phyloP scores from a whole-genome alignment of 2,797 vertebrate genomes.

The Knipowitschia caucasica region DNA sequence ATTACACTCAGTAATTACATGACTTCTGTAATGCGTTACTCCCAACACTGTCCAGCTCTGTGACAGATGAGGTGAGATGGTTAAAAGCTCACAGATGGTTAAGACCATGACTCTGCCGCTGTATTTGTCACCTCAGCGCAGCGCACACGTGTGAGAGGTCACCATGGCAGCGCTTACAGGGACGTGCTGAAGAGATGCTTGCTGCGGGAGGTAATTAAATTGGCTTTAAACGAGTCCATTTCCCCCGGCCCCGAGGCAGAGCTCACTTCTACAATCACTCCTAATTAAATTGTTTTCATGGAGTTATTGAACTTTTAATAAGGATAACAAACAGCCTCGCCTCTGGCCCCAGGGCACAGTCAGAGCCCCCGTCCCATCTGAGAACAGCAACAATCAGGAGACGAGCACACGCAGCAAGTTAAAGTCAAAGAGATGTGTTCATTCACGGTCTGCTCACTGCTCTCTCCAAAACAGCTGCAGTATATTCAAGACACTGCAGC shows the following conservation, averaged over 20 bases:
- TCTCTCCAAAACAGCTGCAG: no score
- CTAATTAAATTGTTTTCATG: slow-evolving; percentile 78
- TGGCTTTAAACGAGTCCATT: slow-evolving; percentile 70
- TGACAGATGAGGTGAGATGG: no score
- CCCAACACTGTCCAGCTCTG: no score
- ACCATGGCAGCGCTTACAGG: slow-evolving; percentile 26
- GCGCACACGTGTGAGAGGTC: slow-evolving; percentile 39
- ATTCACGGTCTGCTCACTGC: no score
- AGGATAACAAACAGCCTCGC: slow-evolving; percentile 69
- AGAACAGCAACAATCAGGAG: slow-evolving; percentile 50
- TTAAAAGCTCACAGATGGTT: no score
- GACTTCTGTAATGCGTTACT: no score
- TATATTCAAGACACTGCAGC: no score
- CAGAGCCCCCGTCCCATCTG: slow-evolving; percentile 41
- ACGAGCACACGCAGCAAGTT: no score
- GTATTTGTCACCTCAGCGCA: no score
- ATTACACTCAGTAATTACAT: no score
- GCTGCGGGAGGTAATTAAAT: slow-evolving; percentile 66
- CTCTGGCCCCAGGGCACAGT: slow-evolving; percentile 22
- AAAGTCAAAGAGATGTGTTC: no score
- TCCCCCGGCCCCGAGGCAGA: slow-evolving; percentile 61
- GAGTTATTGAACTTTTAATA: slow-evolving; percentile 77
- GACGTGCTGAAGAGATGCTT: slow-evolving; percentile 31
- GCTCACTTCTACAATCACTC: slow-evolving; percentile 71
- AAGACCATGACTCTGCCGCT: no score